Conservation (phyloP, 2,113 vertebrate genomes). For the Erythrolamprus reginae region DNA sequence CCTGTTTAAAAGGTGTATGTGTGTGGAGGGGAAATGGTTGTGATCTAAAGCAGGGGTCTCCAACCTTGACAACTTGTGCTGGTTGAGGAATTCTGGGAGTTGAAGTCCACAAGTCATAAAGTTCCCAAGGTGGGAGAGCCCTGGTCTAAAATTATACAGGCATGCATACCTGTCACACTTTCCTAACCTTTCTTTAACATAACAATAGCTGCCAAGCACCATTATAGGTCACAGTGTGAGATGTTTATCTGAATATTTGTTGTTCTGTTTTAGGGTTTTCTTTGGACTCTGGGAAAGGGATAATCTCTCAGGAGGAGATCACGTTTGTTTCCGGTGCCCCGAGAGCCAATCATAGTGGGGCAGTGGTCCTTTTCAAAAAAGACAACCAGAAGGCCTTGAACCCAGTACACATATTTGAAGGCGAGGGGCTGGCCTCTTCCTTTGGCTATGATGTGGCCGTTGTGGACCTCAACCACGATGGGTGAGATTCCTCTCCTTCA, state of each 20-base stretch:
- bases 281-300: slow-evolving; percentile 86
- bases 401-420: slow-evolving; percentile 79
- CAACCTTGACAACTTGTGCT: no score
- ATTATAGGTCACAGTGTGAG: not conserved
- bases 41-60: no score
- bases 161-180: not conserved
- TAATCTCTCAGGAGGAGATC: slow-evolving; percentile 74
- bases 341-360: slow-evolving; percentile 91
- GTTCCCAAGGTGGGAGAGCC: no score
- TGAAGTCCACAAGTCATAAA: no score
- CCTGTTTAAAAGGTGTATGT: not conserved
- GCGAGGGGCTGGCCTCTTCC: slow-evolving; percentile 89
- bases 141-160: no score
- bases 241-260: not conserved
- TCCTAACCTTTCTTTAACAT: slow-evolving; percentile 51
- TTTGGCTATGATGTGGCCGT: slow-evolving; percentile 96
- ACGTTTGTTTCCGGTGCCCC: slow-evolving; percentile 95
- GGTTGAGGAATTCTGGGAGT: no score
- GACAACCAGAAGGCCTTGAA: slow-evolving; percentile 72
- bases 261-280: slow-evolving; percentile 83
- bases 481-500: slow-evolving; percentile 66
- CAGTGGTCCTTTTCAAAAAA: slow-evolving; percentile 85
- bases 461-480: slow-evolving; percentile 89
- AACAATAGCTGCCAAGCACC: slow-evolving; percentile 15
- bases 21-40: no score